Evolutionary conservation across 1,140 invertebrate genomes (phyloP), one percentile per base, ranked within the genome.

Genomic region (Bombus waltoni): DNA sequence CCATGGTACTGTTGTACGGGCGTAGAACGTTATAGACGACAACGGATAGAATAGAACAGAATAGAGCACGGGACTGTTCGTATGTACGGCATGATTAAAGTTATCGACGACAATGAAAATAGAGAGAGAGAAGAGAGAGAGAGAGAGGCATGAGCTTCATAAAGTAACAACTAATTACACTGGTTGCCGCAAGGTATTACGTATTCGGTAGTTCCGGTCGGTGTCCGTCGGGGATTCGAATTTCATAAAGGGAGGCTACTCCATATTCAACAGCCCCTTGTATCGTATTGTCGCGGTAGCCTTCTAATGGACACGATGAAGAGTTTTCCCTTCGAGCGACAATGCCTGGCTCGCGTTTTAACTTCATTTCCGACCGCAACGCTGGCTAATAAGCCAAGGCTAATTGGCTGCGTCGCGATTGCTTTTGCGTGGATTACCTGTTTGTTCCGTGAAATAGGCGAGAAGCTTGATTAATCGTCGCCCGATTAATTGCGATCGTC

Each of bases 211-310:
- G 74, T 77, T 80, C 78, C 78, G 78, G 65, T 38, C 47, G 13
- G 38, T 70, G 82, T 83, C 74, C 82, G 57, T 70, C 38, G 82
- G 82, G 82, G 74, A 83, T 83, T 78, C 82, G 82, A 83, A 83
- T 83, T 83, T 83, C 82, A 83, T 83, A 83, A 83, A 83, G 82
- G 82, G 59, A 78, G 74, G 65, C 82, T 83, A 53, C 47, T 83
- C 82, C 82, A 83, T 83, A 83, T 83, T 83, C 82, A 83, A 70
- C 66, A 59, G 40, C 73, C 59, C 47, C 44, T 80, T 76, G 82
- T 83, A 83, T 83, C 82, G 74, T 78, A 83, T 83, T 83, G 82
- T 83, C 82, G 74, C 65, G n/a, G 44, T 22, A 28, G n/a, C 44
- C 15, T 71, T 44, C 82, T 78, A 78, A 83, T 78, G 47, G 74